These are phyloP conservation scores for Amaurobius ferox DNA, from an alignment of 2,888 invertebrate species.

Conservation along the genomic window DNA sequence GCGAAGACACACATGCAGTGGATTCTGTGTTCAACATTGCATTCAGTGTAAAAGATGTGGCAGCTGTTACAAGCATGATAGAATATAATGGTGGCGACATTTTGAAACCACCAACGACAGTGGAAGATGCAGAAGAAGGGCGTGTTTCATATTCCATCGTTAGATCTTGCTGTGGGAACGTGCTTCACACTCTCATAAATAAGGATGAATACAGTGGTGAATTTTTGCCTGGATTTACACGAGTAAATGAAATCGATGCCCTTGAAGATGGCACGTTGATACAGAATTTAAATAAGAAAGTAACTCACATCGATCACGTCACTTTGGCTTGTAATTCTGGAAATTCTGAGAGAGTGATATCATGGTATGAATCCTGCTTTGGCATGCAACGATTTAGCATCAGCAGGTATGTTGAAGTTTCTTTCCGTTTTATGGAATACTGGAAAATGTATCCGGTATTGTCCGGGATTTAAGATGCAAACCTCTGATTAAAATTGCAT, in stretches of 20 bases:
- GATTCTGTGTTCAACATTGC: constrained; percentile 79
- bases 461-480: too few relatives aligned
- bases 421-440: too few relatives aligned
- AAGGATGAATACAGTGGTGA: constrained; percentile 77
- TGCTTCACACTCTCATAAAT: constrained; percentile 79
- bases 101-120: background rate
- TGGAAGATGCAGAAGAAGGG: constrained; percentile 75
- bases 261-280: too few relatives aligned
- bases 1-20: background rate
- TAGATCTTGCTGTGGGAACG: constrained; percentile 78
- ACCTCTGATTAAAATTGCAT: too few relatives aligned
- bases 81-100: background rate
- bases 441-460: too few relatives aligned
- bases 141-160: constrained; percentile 77
- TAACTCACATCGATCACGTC: constrained; percentile 78
- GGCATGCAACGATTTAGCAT: constrained; percentile 78
- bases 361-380: constrained; percentile 79
- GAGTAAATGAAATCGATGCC: background rate
- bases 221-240: constrained; percentile 78
- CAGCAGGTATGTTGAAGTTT: constrained; percentile 76
- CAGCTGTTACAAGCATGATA: background rate
- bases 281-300: background rate
- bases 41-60: constrained; percentile 77
- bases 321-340: constrained; percentile 77
- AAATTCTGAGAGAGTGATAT: constrained; percentile 76